A percentile compares a stretch with the other conserved stretches of the same genome.
These are phyloP conservation scores for Tupiocoris notatus DNA, from an alignment of 2,888 invertebrate genomes.

Conservation along the genomic window DNA sequence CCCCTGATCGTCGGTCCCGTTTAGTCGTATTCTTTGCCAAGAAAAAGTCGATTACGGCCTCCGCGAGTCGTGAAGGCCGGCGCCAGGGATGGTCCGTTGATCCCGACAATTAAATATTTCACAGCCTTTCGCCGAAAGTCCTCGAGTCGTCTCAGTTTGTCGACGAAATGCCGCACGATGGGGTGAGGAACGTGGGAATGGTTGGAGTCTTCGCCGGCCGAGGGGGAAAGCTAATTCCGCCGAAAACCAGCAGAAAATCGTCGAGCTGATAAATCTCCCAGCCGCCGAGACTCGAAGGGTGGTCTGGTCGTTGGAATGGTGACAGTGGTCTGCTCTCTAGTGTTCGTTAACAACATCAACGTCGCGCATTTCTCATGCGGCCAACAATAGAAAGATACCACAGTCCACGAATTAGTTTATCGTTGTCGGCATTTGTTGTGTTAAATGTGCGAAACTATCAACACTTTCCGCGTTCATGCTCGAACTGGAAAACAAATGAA, in stretches of 20 bases:
- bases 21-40: not conserved
- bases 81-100: slow-evolving; percentile 24
- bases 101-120: slow-evolving; percentile 17
- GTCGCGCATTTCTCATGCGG: not conserved
- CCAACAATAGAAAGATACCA: not conserved
- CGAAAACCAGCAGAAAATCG: not conserved
- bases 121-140: not conserved
- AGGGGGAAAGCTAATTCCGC: not conserved
- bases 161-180: too few species aligned
- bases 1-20: too few species aligned
- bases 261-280: not conserved
- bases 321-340: not conserved
- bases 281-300: not conserved
- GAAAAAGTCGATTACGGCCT: not conserved
- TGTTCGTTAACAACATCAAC: not conserved
- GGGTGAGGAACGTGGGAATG: too few species aligned
- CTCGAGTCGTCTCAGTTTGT: too few species aligned
- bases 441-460: too few species aligned
- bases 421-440: too few species aligned
- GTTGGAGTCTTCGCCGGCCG: not conserved
- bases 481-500: too few species aligned
- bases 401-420: not conserved
- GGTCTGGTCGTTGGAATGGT: not conserved
- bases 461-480: too few species aligned
- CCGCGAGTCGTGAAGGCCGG: slow-evolving; percentile 8